Evolutionary conservation across 1,140 invertebrate genomes (phyloP).

Genomic region (Solenopsis invicta): DNA sequence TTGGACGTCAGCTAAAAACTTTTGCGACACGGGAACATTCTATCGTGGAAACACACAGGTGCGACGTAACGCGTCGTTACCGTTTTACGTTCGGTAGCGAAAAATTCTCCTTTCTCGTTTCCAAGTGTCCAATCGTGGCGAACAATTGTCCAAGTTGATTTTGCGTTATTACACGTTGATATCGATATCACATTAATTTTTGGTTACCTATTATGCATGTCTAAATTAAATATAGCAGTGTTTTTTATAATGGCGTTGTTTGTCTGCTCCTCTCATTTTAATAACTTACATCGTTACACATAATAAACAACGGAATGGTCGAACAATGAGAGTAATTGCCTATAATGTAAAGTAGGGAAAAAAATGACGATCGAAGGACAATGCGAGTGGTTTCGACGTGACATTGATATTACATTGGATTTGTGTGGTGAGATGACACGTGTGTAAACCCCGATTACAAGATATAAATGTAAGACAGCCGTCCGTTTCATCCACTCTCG

Average conservation of each 20-base stretch:
- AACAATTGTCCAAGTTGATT: neutral
- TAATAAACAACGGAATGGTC: neutral
- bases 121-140: neutral
- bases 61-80: conserved; percentile 8
- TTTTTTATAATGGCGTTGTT: neutral
- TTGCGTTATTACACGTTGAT: neutral
- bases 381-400: neutral
- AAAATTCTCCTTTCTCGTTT: conserved; percentile 1
- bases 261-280: neutral
- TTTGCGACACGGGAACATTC: neutral
- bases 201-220: neutral
- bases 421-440: conserved; percentile 23
- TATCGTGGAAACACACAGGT: conserved; percentile 46
- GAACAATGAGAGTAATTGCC: neutral
- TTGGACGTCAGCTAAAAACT: conserved; percentile 38
- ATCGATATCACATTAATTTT: neutral
- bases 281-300: neutral
- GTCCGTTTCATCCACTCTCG: conserved; percentile 23
- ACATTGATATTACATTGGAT: conserved; percentile 22
- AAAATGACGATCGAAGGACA: neutral
- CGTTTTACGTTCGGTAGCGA: conserved; percentile 18
- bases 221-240: neutral
- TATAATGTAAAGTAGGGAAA: neutral
- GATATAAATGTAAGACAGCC: conserved; percentile 54
- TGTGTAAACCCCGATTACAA: conserved; percentile 57